Evolutionary conservation across 2,888 invertebrate genomes (phyloP).

Genomic region (Papilio protenor): DNA sequence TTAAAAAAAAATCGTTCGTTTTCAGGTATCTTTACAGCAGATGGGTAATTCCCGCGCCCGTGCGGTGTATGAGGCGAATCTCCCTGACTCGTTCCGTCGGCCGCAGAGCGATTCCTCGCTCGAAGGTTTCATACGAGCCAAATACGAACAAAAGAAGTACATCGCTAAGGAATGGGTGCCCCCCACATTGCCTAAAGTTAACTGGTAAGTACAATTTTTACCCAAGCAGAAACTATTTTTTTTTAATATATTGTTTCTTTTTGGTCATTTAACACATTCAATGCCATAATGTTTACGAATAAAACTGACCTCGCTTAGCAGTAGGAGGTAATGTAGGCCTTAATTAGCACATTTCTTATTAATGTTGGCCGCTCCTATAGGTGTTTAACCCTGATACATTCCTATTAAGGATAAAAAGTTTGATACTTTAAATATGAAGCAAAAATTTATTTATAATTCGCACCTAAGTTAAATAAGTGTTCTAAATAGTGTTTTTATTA

Average conservation of each 20-base stretch:
- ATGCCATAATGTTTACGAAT: background rate
- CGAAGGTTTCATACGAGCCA: slow-evolving; percentile 98
- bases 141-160: slow-evolving; percentile 99
- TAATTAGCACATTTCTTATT: background rate
- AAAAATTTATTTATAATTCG: background rate
- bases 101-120: slow-evolving; percentile 97
- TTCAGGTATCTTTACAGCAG: slow-evolving; percentile 91
- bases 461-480: background rate
- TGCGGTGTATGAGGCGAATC: slow-evolving; percentile 98
- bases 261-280: background rate
- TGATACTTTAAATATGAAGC: background rate
- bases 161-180: slow-evolving; percentile 99
- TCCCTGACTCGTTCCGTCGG: slow-evolving; percentile 97
- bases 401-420: background rate
- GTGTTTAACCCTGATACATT: background rate
- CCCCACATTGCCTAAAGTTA: slow-evolving; percentile 92
- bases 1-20: background rate
- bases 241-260: no score
- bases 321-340: background rate
- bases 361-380: background rate
- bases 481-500: background rate
- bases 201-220: slow-evolving; percentile 78
- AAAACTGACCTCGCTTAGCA: background rate
- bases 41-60: slow-evolving; percentile 99
- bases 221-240: no score